A percentile compares a stretch with the other conserved stretches of the same genome.
Conservation (phyloP, 2,888 invertebrate genomes). For the Xanthia icteritia region DNA sequence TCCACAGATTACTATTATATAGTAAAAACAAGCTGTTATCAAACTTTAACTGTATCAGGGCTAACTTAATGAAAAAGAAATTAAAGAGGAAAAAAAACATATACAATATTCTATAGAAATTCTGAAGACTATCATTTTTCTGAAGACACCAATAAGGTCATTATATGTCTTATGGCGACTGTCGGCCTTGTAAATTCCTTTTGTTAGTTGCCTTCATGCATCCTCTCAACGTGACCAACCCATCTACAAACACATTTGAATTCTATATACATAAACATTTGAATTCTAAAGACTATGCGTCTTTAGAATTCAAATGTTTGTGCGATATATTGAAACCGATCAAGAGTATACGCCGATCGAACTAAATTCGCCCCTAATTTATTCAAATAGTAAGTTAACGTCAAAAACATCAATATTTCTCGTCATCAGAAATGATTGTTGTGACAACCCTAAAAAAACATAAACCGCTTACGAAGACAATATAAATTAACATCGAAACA, state of each 20-base stretch:
- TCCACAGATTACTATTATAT: too few species aligned
- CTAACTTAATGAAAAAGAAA: too few species aligned
- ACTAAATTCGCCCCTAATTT: not conserved
- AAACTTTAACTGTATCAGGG: too few species aligned
- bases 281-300: not conserved
- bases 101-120: too few species aligned
- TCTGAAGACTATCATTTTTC: too few species aligned
- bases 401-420: not conserved
- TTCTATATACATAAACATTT: not conserved
- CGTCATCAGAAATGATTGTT: not conserved
- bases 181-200: not conserved
- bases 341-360: not conserved
- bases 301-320: not conserved
- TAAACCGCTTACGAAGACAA: conserved; percentile 52
- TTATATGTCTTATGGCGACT: not conserved
- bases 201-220: not conserved
- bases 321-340: not conserved
- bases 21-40: too few species aligned
- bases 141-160: not conserved
- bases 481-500: conserved; percentile 60
- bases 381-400: not conserved
- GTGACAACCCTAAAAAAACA: conserved; percentile 21
- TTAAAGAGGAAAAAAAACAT: too few species aligned
- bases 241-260: too few species aligned
- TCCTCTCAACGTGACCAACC: not conserved